These are phyloP conservation scores for Rhagonycha fulva DNA, from an alignment of 2,888 invertebrate genomes.

Conservation along the genomic window DNA sequence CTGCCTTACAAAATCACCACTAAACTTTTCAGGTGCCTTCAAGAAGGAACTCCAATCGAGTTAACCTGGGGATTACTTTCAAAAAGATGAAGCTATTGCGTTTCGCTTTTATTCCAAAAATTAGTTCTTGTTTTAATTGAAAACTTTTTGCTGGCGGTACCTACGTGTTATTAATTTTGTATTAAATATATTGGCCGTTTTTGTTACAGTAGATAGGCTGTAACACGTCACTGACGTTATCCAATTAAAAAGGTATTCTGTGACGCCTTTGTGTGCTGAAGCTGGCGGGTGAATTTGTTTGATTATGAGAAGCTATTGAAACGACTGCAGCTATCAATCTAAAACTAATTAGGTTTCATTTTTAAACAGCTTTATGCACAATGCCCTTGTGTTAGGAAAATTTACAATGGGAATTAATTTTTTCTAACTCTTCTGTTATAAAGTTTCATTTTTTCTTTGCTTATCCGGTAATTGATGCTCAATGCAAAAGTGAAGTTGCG, in stretches of 20 bases:
- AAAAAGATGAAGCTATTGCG: slow-evolving; percentile 23
- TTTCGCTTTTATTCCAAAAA: slow-evolving; percentile 26
- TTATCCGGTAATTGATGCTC: not conserved
- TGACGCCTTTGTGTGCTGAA: slow-evolving; percentile 32
- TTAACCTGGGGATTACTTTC: slow-evolving; percentile 44
- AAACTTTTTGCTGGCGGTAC: not conserved
- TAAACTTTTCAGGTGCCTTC: slow-evolving; percentile 42
- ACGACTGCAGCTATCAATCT: slow-evolving; percentile 34
- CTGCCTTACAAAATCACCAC: slow-evolving; percentile 47
- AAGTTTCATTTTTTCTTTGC: not conserved
- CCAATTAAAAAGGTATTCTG: slow-evolving; percentile 39
- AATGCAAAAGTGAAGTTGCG: not conserved
- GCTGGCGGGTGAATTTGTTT: slow-evolving; percentile 36
- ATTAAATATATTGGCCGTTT: slow-evolving; percentile 6
- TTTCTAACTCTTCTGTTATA: not conserved
- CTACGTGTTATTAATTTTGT: slow-evolving; percentile 6
- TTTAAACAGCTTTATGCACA: slow-evolving; percentile 35
- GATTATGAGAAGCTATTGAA: slow-evolving; percentile 34
- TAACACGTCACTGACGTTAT: slow-evolving; percentile 34
- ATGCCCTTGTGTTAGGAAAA: slow-evolving; percentile 28
- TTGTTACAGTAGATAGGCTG: slow-evolving; percentile 16
- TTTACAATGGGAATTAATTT: slow-evolving; percentile 35
- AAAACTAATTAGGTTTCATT: slow-evolving; percentile 38
- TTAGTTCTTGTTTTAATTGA: not conserved
- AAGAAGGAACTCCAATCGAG: slow-evolving; percentile 48